Evolutionary conservation across 1,140 invertebrate species (phyloP).

Genomic region (Caenorhabditis brenneri): DNA sequence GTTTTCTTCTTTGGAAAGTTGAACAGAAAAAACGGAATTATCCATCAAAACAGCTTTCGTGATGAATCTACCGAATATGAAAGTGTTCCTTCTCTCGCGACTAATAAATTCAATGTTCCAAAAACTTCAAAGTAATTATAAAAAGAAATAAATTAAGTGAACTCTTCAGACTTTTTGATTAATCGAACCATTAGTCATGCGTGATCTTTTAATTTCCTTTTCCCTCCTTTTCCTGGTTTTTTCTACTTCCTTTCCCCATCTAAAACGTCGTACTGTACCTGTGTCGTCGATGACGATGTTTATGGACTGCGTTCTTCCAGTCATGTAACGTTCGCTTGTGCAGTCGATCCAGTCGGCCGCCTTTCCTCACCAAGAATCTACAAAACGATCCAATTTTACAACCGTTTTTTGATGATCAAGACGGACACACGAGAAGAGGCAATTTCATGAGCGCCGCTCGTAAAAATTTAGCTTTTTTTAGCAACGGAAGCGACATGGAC

Average conservation of each 20-base stretch:
- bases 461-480: slow-evolving; percentile 42
- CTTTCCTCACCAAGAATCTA: slow-evolving; percentile 49
- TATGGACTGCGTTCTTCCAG: slow-evolving; percentile 47
- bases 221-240: neutral
- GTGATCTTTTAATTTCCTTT: slow-evolving; percentile 11
- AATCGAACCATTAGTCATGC: slow-evolving; percentile 19
- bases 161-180: slow-evolving; percentile 16
- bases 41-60: too few species aligned
- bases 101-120: too few species aligned
- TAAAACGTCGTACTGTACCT: slow-evolving; percentile 33
- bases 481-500: slow-evolving; percentile 20
- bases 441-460: slow-evolving; percentile 37
- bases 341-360: slow-evolving; percentile 45
- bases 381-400: slow-evolving; percentile 16
- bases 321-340: slow-evolving; percentile 48
- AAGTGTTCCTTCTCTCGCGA: too few species aligned
- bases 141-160: neutral
- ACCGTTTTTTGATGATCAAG: slow-evolving; percentile 37
- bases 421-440: slow-evolving; percentile 6
- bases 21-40: too few species aligned
- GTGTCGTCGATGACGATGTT: slow-evolving; percentile 40
- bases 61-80: too few species aligned
- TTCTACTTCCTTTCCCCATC: neutral
- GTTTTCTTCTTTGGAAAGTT: too few species aligned
- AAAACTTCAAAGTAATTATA: neutral